Base-by-base conservation (phyloP, 2,113 vertebrate species). In the Myrmecobius fasciatus region DNA sequence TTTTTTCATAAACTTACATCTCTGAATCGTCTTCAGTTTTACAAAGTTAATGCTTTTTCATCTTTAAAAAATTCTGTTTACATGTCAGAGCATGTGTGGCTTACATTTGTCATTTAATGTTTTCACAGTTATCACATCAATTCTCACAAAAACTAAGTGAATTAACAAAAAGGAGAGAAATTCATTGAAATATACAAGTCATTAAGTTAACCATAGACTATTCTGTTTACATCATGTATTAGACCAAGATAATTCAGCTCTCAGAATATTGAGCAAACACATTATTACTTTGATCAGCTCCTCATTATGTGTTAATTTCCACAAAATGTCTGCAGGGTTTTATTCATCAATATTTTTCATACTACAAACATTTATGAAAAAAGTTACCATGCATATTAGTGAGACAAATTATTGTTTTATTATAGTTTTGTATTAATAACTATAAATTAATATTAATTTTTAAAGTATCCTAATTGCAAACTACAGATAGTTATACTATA, bases 301-400 rank as follows among this genome's bases (percentile, higher is more conserved):
- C 89, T 98, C 94, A 98, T 96, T 94, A 93, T 53, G 94, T 83
- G 92, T 90, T 97, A 96, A 98, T 98, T 98, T 98, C 96, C 97
- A 98, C 98, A 98, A 98, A 98, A 98, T 97, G 96, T 98, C 97
- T 98, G 97, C 95, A 98, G 98, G 98, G 97, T 97, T 98, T 98
- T 98, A 89, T 92, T 96, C 95, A 98, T 98, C 96, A 98, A 98
- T 95, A 98, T 98, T 98, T 98, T 96, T 97, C 96, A 96, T 97
- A 93, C 94, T 98, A 96, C 98, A 98, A 98, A 97, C 98, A 95
- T 97, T 98, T 98, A 98, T 98, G 97, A 97, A 98, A 98, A 98
- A 98, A 97, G 97, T 98, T 97, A 98, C 98, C 98, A 98, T 98
- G 95, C 95, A 91, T 97, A 97, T 97, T 98, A 91, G 96, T 98